These are phyloP conservation scores for Drosophila hydei DNA, from an alignment of 1,140 invertebrate species.

Conservation along the genomic window DNA sequence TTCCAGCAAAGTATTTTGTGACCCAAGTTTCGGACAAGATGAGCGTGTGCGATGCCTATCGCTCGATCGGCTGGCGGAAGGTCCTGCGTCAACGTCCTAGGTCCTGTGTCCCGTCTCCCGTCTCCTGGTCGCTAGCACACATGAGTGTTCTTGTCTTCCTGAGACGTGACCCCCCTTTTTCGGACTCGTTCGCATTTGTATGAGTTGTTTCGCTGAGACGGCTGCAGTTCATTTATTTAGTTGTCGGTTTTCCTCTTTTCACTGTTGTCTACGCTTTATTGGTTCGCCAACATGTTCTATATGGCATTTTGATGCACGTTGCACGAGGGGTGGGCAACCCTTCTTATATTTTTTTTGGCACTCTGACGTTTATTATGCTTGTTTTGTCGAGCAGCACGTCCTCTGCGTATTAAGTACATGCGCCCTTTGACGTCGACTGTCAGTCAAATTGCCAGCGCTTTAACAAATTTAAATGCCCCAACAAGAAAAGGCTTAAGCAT, in stretches of 20 bases:
- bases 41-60: slow-evolving; percentile 29
- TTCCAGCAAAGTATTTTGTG: slow-evolving; percentile 6
- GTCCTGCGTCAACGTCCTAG: slow-evolving; percentile 10
- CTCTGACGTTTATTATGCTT: slow-evolving; percentile 74
- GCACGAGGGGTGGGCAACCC: slow-evolving; percentile 55
- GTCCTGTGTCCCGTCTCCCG: slow-evolving; percentile 3
- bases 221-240: slow-evolving; percentile 73
- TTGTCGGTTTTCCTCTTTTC: slow-evolving; percentile 27
- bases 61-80: slow-evolving; percentile 31
- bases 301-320: slow-evolving; percentile 73
- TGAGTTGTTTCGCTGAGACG: slow-evolving; percentile 8
- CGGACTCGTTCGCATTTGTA: slow-evolving; percentile 5
- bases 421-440: slow-evolving; percentile 56
- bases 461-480: slow-evolving; percentile 30
- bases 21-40: slow-evolving; percentile 4
- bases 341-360: slow-evolving; percentile 43
- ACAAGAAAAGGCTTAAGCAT: background rate
- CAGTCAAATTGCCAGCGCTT: slow-evolving; percentile 49
- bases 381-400: slow-evolving; percentile 62
- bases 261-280: slow-evolving; percentile 69
- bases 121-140: background rate
- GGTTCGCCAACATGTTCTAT: slow-evolving; percentile 72
- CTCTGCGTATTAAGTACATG: slow-evolving; percentile 69
- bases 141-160: slow-evolving; percentile 35
- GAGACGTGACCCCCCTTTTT: slow-evolving; percentile 22